Evolutionary conservation across 30 jellyfish, hydroid and myxozoan species (phyloP).

Genomic region (Nemopilema nomurai): DNA sequence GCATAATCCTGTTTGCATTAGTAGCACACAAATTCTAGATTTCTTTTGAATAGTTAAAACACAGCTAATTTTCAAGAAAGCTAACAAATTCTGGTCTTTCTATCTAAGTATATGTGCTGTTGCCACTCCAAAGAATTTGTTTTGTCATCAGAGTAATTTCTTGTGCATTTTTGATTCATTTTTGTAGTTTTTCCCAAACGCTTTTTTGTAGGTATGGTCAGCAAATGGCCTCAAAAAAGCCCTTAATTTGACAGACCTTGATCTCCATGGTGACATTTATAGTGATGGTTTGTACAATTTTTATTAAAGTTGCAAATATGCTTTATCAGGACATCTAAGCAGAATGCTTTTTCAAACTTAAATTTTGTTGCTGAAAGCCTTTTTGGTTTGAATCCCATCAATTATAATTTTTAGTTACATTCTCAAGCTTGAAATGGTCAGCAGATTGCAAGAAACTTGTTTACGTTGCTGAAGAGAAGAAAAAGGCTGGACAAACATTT

Average conservation of each 20-base stretch:
- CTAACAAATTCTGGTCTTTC: too few relatives aligned
- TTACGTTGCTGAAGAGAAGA: constrained; percentile 81
- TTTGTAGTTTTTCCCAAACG: too few relatives aligned
- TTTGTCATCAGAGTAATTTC: too few relatives aligned
- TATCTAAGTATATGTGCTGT: too few relatives aligned
- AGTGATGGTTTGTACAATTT: constrained; percentile 47
- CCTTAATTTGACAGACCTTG: constrained; percentile 61
- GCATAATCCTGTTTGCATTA: too few relatives aligned
- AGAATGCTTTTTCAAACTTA: neutral
- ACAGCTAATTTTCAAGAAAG: too few relatives aligned
- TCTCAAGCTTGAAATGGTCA: constrained; percentile 78
- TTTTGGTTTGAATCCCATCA: neutral
- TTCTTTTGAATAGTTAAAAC: too few relatives aligned
- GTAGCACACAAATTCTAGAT: too few relatives aligned
- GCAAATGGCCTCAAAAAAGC: constrained; percentile 10
- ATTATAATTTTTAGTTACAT: constrained; percentile 23
- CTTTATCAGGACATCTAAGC: neutral
- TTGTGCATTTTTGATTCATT: too few relatives aligned
- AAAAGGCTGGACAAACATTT: constrained; percentile 1
- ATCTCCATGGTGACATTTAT: constrained; percentile 64
- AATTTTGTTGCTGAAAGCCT: neutral
- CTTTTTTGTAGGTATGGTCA: constrained; percentile 14
- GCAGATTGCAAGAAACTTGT: constrained; percentile 49
- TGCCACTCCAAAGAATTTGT: too few relatives aligned
- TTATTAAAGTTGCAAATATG: neutral